Evolutionary conservation across 1,140 invertebrate species (phyloP).

Genomic region (Dolichoris vasculosae): DNA sequence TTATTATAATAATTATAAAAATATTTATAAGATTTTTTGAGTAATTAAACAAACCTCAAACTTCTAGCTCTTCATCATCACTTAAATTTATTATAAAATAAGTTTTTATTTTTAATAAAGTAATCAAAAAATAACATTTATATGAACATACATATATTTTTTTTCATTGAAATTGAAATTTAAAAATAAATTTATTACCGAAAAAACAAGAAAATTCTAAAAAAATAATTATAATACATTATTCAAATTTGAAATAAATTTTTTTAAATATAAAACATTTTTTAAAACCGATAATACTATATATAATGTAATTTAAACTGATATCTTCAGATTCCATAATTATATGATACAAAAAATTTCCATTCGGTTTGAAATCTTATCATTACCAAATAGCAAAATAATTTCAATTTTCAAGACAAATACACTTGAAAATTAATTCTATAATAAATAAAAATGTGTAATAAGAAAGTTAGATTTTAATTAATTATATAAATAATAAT

Average conservation of each 20-base stretch:
- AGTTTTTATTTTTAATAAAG: no score
- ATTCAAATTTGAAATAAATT: background rate
- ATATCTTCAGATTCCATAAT: no score
- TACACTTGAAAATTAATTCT: slow-evolving; percentile 22
- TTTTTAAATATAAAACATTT: background rate
- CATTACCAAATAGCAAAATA: background rate
- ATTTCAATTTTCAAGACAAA: background rate
- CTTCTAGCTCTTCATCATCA: slow-evolving; percentile 22
- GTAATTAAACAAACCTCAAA: background rate
- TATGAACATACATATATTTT: background rate
- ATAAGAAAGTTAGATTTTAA: background rate
- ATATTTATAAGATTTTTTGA: no score
- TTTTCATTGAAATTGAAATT: background rate
- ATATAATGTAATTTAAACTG: no score
- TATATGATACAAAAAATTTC: background rate
- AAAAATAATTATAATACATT: background rate
- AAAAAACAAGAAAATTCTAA: background rate
- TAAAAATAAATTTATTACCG: background rate
- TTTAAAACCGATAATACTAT: no score
- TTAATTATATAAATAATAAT: background rate
- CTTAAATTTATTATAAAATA: background rate
- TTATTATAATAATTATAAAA: no score
- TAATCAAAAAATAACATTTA: no score
- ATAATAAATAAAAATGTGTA: background rate
- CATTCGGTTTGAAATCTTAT: background rate